A percentile compares a stretch with the other conserved stretches of the same genome.
phyloP scores from a whole-genome alignment of 2,888 invertebrate genomes.

The Tigriopus californicus region DNA sequence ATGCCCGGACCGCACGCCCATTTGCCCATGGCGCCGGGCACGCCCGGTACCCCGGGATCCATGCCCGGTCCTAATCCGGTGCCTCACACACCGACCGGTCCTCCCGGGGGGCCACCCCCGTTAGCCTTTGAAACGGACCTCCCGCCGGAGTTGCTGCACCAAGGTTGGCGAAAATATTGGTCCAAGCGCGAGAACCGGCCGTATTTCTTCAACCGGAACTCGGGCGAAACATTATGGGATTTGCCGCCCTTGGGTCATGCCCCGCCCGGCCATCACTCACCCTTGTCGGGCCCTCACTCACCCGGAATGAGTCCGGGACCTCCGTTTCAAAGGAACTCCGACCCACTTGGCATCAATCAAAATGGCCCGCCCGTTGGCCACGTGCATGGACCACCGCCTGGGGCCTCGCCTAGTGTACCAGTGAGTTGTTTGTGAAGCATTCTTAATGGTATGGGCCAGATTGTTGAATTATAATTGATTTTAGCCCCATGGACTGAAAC shows the following conservation, averaged over 20 bases:
- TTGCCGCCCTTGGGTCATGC: constrained; percentile 42
- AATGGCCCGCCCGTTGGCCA: background rate
- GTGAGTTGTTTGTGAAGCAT: background rate
- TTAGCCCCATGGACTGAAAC: constrained; percentile 36
- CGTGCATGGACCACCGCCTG: background rate
- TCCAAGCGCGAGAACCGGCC: constrained; percentile 83
- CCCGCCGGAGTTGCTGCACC: constrained; percentile 49
- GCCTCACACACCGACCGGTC: background rate
- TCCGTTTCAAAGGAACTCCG: constrained; percentile 14
- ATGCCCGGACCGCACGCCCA: no score
- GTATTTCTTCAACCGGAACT: constrained; percentile 89
- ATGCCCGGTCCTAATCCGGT: background rate
- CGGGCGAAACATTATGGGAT: constrained; percentile 93
- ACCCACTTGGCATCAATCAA: constrained; percentile 16
- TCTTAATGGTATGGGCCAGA: no score
- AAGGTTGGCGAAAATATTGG: constrained; percentile 94
- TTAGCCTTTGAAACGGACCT: constrained; percentile 31
- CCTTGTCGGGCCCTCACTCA: no score
- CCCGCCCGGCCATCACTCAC: no score
- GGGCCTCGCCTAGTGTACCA: background rate
- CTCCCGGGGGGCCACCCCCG: background rate
- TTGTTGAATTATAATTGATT: no score
- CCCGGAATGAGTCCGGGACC: no score
- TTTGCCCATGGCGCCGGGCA: background rate
- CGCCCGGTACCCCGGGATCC: background rate